These are phyloP conservation scores for Onychomys torridus DNA, from an alignment of 2,797 vertebrate species.

Conservation along the genomic window DNA sequence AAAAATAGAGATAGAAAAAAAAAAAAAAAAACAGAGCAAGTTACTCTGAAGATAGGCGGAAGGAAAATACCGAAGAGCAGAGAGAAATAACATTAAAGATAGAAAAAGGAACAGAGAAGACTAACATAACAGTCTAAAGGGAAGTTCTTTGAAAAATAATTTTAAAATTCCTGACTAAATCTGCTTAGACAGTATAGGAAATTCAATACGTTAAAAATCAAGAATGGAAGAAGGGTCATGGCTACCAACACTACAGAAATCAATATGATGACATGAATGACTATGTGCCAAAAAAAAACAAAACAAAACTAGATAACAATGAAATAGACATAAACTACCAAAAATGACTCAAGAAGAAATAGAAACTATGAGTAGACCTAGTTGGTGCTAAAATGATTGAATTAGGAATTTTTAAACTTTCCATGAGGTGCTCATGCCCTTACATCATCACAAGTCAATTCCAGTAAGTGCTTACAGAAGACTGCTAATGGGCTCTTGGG, in stretches of 20 bases:
- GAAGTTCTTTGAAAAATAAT: conserved; percentile 23
- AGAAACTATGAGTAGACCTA: conserved; percentile 7
- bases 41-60: not conserved
- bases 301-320: not conserved
- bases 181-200: not conserved
- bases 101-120: conserved; percentile 40
- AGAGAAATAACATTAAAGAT: conserved; percentile 16
- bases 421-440: not conserved
- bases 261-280: not conserved
- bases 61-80: not conserved
- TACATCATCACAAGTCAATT: not conserved
- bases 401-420: not conserved
- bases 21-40: not conserved
- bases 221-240: not conserved
- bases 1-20: not conserved
- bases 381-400: not conserved
- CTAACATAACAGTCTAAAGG: not conserved
- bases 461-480: not conserved
- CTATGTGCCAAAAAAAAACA: not conserved
- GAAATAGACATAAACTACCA: not conserved
- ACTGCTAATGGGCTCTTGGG: not conserved
- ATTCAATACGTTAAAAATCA: conserved; percentile 40
- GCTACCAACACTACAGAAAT: not conserved
- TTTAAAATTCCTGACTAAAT: not conserved
- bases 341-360: conserved; percentile 1